phyloP scores from a whole-genome alignment of 2,888 invertebrate species.

The Drosophila monieri region DNA sequence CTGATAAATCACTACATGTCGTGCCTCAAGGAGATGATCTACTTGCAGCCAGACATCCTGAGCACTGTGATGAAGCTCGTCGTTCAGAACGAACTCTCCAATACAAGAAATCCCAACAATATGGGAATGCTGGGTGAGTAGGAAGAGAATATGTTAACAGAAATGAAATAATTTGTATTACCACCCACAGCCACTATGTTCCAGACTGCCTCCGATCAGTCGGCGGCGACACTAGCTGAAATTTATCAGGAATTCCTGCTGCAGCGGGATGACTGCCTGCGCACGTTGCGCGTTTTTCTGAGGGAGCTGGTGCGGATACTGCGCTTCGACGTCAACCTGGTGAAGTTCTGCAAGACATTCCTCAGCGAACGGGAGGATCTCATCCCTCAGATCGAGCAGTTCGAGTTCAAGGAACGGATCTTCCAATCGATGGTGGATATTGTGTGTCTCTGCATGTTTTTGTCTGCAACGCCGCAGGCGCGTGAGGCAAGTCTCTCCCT shows the following conservation, averaged over 20 bases:
- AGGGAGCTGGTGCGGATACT: slow-evolving; percentile 95
- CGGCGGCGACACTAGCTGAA: slow-evolving; percentile 93
- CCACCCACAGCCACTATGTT: slow-evolving; percentile 89
- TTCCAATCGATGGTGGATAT: slow-evolving; percentile 93
- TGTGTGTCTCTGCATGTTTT: slow-evolving; percentile 92
- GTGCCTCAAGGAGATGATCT: slow-evolving; percentile 95
- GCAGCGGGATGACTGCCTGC: slow-evolving; percentile 94
- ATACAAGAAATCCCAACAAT: slow-evolving; percentile 96
- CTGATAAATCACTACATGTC: slow-evolving; percentile 94
- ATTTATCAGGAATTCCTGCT: slow-evolving; percentile 93
- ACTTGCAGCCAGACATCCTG: slow-evolving; percentile 92
- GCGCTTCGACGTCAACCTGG: slow-evolving; percentile 91
- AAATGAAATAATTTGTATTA: not conserved
- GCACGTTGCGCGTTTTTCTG: slow-evolving; percentile 92
- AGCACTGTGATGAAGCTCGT: slow-evolving; percentile 94
- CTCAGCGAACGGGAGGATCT: slow-evolving; percentile 87
- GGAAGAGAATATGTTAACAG: not conserved
- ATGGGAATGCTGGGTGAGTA: slow-evolving; percentile 90
- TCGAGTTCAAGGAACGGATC: slow-evolving; percentile 92
- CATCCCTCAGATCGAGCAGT: slow-evolving; percentile 86
- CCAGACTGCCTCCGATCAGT: slow-evolving; percentile 91
- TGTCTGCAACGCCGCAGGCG: slow-evolving; percentile 90
- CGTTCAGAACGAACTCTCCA: slow-evolving; percentile 97
- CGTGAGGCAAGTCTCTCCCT: slow-evolving; percentile 87
- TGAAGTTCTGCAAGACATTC: slow-evolving; percentile 91